phyloP scores from a whole-genome alignment of 2,797 vertebrate species.

The Cetoscarus ocellatus region DNA sequence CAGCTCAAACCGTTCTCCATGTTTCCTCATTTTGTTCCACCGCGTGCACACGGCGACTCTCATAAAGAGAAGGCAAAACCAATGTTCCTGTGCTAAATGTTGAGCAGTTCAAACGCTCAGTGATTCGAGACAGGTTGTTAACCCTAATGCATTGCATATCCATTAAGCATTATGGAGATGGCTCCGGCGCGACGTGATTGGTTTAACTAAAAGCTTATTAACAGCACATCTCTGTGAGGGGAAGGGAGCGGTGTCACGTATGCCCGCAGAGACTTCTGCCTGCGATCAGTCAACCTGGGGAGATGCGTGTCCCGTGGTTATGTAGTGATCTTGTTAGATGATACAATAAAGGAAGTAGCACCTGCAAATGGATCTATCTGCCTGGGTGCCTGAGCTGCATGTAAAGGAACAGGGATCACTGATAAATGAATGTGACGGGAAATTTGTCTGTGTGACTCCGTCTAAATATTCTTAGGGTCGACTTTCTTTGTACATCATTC shows the following conservation, averaged over 20 bases:
- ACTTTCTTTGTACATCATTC: slow-evolving; percentile 6
- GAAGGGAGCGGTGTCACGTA: slow-evolving; percentile 50
- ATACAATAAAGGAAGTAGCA: slow-evolving; percentile 45
- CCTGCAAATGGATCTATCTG: slow-evolving; percentile 58
- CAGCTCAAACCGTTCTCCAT: slow-evolving; percentile 46
- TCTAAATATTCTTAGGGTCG: slow-evolving; percentile 42
- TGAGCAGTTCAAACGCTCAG: slow-evolving; percentile 67
- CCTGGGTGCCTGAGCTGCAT: slow-evolving; percentile 39
- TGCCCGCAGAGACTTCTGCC: slow-evolving; percentile 64
- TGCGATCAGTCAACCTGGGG: slow-evolving; percentile 61
- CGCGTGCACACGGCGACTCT: slow-evolving; percentile 30
- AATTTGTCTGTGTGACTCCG: slow-evolving; percentile 28
- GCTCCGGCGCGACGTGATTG: slow-evolving; percentile 66
- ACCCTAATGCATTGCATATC: slow-evolving; percentile 75
- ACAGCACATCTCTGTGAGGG: slow-evolving; percentile 54
- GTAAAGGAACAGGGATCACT: slow-evolving; percentile 38
- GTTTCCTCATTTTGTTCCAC: slow-evolving; percentile 54
- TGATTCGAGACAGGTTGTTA: slow-evolving; percentile 75
- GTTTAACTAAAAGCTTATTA: slow-evolving; percentile 83
- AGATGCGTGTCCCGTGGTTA: slow-evolving; percentile 64
- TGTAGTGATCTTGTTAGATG: slow-evolving; percentile 67
- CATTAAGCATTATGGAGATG: slow-evolving; percentile 80
- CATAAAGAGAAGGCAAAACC: slow-evolving; percentile 62
- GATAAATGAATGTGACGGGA: slow-evolving; percentile 48
- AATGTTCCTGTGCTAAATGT: slow-evolving; percentile 73